phyloP scores from a whole-genome alignment of 1,140 invertebrate species.

The Dermatophagoides farinae region DNA sequence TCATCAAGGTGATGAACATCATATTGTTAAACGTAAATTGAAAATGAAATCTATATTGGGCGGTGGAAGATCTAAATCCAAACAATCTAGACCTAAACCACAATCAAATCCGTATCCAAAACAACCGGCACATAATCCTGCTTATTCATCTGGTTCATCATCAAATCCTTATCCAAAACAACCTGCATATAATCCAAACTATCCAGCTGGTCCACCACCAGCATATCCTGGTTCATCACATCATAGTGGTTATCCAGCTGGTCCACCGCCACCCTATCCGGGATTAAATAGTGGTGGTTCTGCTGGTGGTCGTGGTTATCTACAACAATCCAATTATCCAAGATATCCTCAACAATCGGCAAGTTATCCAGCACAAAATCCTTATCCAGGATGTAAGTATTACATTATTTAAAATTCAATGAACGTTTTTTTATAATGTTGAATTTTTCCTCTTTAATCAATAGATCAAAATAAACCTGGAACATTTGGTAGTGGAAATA shows the following conservation, averaged over 20 bases:
- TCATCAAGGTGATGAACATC: background rate
- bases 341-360: background rate
- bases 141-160: background rate
- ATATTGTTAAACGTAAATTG: conserved; percentile 4
- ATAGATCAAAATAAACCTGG: too few species aligned
- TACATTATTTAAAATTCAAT: too few species aligned
- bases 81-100: background rate
- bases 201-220: background rate
- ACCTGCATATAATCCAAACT: conserved; percentile 6
- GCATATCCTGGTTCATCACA: background rate
- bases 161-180: background rate
- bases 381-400: conserved; percentile 1
- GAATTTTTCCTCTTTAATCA: too few species aligned
- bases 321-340: background rate
- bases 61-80: background rate
- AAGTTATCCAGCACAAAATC: background rate
- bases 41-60: background rate
- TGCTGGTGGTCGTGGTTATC: background rate
- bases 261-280: background rate
- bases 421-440: too few species aligned
- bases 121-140: conserved; percentile 5
- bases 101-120: background rate
- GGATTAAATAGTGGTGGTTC: background rate
- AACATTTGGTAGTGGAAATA: too few species aligned
- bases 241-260: background rate